Evolutionary conservation across 2,888 invertebrate genomes (phyloP).

Genomic region (Leucozona laternaria): DNA sequence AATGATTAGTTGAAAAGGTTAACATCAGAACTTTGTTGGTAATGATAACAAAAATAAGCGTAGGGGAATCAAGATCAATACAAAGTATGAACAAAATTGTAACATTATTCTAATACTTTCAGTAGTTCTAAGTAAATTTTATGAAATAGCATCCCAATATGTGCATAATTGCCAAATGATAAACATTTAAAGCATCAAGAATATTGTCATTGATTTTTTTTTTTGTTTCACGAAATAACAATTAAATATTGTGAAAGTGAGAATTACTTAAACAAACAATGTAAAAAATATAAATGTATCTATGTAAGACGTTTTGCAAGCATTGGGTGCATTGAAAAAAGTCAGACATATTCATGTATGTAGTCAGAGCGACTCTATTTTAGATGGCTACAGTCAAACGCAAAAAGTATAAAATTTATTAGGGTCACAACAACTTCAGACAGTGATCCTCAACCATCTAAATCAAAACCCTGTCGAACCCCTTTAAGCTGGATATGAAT

Average conservation of each 20-base stretch:
- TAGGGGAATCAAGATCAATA: not conserved
- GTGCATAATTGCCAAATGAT: not conserved
- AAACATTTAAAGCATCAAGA: conserved; percentile 10
- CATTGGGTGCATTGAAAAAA: no score
- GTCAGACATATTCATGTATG: no score
- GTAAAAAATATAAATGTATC: not conserved
- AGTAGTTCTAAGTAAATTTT: not conserved
- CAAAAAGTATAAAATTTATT: no score
- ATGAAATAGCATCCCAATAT: not conserved
- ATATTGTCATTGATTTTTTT: not conserved
- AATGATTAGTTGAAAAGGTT: conserved; percentile 3
- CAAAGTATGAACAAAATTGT: not conserved
- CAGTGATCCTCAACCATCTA: no score
- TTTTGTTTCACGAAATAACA: not conserved
- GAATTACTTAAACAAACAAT: not conserved
- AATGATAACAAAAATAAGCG: not conserved
- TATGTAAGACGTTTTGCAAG: not conserved
- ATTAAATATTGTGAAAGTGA: not conserved
- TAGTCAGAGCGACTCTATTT: no score
- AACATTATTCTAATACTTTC: not conserved
- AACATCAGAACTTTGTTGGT: not conserved
- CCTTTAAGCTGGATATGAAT: no score
- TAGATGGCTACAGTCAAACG: no score
- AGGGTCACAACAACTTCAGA: no score
- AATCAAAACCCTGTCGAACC: no score